Conservation (phyloP, 2,113 vertebrate species). For the Tragelaphus buxtoni region DNA sequence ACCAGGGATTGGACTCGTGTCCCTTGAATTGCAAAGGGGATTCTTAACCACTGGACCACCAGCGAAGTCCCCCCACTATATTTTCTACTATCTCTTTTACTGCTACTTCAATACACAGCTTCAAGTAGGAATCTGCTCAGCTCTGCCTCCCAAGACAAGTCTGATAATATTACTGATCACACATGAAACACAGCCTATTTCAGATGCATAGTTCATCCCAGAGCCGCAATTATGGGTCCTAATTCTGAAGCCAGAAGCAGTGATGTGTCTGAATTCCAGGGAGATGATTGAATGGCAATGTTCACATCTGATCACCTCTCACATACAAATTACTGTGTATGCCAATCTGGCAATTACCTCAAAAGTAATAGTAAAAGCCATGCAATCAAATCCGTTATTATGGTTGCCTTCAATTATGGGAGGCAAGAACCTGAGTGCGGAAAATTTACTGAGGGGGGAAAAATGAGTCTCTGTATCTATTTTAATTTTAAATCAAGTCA, state of each 20-base stretch:
- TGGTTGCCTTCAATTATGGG: slow-evolving; percentile 58
- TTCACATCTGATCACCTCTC: slow-evolving; percentile 62
- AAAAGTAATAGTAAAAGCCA: slow-evolving; percentile 61
- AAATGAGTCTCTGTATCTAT: slow-evolving; percentile 48
- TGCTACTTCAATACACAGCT: background rate
- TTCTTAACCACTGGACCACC: background rate
- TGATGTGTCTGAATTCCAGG: slow-evolving; percentile 64
- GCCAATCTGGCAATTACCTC: slow-evolving; percentile 67
- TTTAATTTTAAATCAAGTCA: slow-evolving; percentile 70
- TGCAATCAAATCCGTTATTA: slow-evolving; percentile 67
- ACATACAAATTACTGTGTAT: slow-evolving; percentile 64
- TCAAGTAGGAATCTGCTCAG: background rate
- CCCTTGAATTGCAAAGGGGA: background rate
- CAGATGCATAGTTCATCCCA: slow-evolving; percentile 10
- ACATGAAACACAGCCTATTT: background rate
- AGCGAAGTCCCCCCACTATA: background rate
- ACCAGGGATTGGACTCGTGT: background rate
- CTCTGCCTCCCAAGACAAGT: background rate
- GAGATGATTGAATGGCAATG: slow-evolving; percentile 62
- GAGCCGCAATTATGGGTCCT: slow-evolving; percentile 57
- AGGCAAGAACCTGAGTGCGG: slow-evolving; percentile 55
- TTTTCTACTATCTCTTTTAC: background rate
- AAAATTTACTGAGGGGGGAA: slow-evolving; percentile 34
- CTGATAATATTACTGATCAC: background rate
- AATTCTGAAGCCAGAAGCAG: slow-evolving; percentile 62